Evolutionary conservation across 2,888 invertebrate genomes (phyloP).

Genomic region (Rhopalosiphum nymphaeae): DNA sequence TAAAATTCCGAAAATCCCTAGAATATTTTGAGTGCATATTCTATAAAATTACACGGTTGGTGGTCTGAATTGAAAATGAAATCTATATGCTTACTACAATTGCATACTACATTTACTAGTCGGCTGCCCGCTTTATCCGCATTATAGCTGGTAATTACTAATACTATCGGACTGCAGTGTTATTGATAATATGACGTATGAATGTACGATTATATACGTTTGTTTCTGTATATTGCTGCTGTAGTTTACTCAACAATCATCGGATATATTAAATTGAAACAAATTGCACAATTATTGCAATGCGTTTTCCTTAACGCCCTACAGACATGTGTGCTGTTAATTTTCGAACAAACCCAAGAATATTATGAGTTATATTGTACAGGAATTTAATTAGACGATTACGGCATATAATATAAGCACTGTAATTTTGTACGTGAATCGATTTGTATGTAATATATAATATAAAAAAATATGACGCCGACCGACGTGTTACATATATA

Average conservation of each 20-base stretch:
- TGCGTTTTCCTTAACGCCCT: not conserved
- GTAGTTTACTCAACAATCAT: not conserved
- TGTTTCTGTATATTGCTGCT: not conserved
- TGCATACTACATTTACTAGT: not conserved
- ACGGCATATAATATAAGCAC: not conserved
- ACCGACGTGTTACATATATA: not conserved
- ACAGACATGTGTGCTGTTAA: not conserved
- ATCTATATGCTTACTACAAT: not conserved
- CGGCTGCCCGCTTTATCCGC: not conserved
- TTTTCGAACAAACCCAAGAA: not conserved
- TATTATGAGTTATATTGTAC: not conserved
- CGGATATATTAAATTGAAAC: not conserved
- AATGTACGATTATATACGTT: not conserved
- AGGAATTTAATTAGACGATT: not conserved
- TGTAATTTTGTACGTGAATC: not conserved
- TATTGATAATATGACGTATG: not conserved
- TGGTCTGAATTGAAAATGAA: constrained; percentile 22
- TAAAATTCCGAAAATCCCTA: constrained; percentile 53
- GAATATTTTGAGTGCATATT: constrained; percentile 23
- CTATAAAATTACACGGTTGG: not conserved
- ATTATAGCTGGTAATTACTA: not conserved
- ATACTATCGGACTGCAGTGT: not conserved
- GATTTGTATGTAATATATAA: not conserved
- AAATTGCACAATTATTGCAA: not conserved
- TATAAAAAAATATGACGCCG: not conserved